A percentile compares a stretch with the other conserved stretches of the same genome.
phyloP scores from a whole-genome alignment of 2,797 vertebrate species.

The Phrynocephalus vlangalii region DNA sequence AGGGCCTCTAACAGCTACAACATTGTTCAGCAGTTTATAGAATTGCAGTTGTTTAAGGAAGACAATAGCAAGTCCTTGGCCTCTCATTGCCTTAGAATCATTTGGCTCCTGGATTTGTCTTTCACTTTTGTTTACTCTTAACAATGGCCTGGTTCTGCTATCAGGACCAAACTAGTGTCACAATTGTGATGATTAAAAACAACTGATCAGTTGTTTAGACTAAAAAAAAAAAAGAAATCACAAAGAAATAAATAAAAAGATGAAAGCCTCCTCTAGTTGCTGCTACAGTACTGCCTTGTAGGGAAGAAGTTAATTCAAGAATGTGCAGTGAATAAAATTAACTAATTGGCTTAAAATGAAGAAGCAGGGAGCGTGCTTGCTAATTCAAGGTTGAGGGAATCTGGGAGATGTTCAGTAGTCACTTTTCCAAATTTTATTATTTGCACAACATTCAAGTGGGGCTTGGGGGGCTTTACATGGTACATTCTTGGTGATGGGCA shows the following conservation, averaged over 20 bases:
- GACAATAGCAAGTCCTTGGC: slow-evolving; percentile 7
- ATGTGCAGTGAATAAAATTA: not conserved
- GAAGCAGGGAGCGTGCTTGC: not conserved
- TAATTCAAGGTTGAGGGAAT: not conserved
- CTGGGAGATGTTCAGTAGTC: no score
- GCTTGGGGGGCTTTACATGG: no score
- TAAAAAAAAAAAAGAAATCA: not conserved
- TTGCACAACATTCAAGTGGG: no score
- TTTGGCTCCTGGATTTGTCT: slow-evolving; percentile 22
- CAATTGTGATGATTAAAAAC: not conserved
- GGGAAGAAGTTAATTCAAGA: not conserved
- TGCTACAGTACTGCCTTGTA: not conserved
- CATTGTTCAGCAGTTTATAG: slow-evolving; percentile 16
- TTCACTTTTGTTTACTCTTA: slow-evolving; percentile 48
- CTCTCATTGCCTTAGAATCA: slow-evolving; percentile 34
- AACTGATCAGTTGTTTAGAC: slow-evolving; percentile 1
- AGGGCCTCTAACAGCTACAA: slow-evolving; percentile 4
- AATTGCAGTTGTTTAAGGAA: slow-evolving; percentile 7
- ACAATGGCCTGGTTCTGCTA: not conserved
- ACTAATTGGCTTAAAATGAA: not conserved
- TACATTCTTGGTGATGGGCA: no score
- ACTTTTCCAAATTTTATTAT: no score
- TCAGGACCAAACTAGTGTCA: not conserved
- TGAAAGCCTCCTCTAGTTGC: not conserved
- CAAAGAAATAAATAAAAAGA: not conserved